phyloP scores from a whole-genome alignment of 2,113 vertebrate species.

The Xenopus laevis region DNA sequence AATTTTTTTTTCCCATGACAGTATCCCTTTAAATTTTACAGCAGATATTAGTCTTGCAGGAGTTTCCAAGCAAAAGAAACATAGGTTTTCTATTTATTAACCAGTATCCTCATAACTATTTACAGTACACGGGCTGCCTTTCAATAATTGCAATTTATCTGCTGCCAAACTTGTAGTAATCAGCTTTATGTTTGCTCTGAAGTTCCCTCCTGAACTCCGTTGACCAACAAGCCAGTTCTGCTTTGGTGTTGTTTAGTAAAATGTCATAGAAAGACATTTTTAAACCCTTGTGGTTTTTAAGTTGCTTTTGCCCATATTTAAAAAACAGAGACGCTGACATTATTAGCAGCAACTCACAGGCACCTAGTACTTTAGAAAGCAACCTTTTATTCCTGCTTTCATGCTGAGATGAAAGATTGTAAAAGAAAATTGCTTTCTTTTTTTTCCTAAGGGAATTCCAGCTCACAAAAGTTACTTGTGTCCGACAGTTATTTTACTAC shows the following conservation, averaged over 20 bases:
- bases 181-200: too few species aligned
- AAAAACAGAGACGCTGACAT: conserved; percentile 54
- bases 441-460: conserved; percentile 55
- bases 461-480: conserved; percentile 59
- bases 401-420: conserved; percentile 64
- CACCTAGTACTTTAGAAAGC: conserved; percentile 48
- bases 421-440: conserved; percentile 39
- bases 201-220: background rate
- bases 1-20: too few species aligned
- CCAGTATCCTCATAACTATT: too few species aligned
- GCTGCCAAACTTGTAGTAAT: too few species aligned
- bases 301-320: conserved; percentile 53
- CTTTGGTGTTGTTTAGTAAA: conserved; percentile 48
- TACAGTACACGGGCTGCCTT: too few species aligned
- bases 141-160: too few species aligned
- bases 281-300: conserved; percentile 49
- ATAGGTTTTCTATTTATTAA: too few species aligned
- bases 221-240: conserved; percentile 40
- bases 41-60: too few species aligned
- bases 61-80: too few species aligned
- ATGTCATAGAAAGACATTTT: conserved; percentile 54
- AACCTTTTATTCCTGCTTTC: conserved; percentile 60
- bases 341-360: conserved; percentile 52
- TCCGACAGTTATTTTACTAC: conserved; percentile 57
- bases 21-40: too few species aligned